Evolutionary conservation across 2,797 vertebrate species (phyloP).

Genomic region (Sebastes miniatus): DNA sequence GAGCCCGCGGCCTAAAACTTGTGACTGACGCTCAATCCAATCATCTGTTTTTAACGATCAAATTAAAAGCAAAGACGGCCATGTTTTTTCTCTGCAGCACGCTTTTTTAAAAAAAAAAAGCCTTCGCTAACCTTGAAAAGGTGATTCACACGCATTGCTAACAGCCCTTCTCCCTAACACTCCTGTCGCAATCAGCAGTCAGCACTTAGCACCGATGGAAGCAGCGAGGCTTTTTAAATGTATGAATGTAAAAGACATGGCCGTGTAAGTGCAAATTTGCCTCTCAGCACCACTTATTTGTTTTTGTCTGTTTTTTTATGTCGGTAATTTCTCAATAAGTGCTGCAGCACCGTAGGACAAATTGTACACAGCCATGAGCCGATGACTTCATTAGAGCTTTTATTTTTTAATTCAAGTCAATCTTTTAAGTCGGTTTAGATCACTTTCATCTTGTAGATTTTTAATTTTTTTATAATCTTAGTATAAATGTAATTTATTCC

Average conservation of each 20-base stretch:
- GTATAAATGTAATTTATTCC: too few species aligned
- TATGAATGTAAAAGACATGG: constrained; percentile 9
- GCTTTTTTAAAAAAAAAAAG: background rate
- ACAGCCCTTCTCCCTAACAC: background rate
- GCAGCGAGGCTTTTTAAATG: constrained; percentile 1
- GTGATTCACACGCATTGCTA: constrained; percentile 2
- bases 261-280: background rate
- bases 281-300: background rate
- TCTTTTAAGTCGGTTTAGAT: background rate
- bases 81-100: background rate
- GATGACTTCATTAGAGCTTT: background rate
- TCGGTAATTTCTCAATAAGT: constrained; percentile 23
- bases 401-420: background rate
- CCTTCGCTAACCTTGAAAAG: constrained; percentile 9
- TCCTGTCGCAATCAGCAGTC: constrained; percentile 2
- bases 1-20: constrained; percentile 1
- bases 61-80: background rate
- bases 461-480: background rate
- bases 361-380: background rate
- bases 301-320: constrained; percentile 13
- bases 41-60: constrained; percentile 25
- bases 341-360: background rate
- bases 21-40: constrained; percentile 18
- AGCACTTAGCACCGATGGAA: background rate
- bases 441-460: background rate